Percentiles rank a stretch among this genome's conserved stretches.
Evolutionary conservation across 1,140 invertebrate genomes (phyloP).

Genomic region (Hormaphis cornu): DNA sequence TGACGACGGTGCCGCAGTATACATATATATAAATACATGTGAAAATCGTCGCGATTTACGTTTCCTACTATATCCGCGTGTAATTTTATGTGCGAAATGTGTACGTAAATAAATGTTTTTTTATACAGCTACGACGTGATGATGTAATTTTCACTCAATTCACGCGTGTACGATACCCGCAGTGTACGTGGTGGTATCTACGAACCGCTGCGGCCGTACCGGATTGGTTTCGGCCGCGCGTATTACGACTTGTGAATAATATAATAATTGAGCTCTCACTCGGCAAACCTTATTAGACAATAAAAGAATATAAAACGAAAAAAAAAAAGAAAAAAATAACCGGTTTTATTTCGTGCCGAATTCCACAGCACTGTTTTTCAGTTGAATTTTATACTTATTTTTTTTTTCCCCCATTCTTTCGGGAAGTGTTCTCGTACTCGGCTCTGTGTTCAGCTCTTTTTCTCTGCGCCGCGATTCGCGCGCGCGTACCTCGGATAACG

Average conservation of each 20-base stretch:
- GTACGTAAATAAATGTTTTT: no score
- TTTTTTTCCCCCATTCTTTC: no score
- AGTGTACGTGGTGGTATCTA: no score
- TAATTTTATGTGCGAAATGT: no score
- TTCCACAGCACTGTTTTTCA: background rate
- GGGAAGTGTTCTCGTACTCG: no score
- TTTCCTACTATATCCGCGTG: background rate
- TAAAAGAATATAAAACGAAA: background rate
- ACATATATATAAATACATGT: no score
- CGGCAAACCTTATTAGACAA: background rate
- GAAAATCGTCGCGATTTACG: conserved; percentile 1
- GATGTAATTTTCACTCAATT: background rate
- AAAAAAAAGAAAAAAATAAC: background rate
- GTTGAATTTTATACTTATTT: background rate
- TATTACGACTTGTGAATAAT: background rate
- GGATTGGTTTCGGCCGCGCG: background rate
- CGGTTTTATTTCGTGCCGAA: background rate
- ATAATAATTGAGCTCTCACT: conserved; percentile 9
- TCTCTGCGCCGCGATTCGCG: no score
- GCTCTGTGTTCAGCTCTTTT: no score
- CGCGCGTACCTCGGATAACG: no score
- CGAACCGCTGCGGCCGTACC: background rate
- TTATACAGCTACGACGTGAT: no score
- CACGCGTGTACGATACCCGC: background rate
- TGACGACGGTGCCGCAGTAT: no score